Conservation (phyloP, 1,140 invertebrate genomes). For the Ceratina calcarata region DNA sequence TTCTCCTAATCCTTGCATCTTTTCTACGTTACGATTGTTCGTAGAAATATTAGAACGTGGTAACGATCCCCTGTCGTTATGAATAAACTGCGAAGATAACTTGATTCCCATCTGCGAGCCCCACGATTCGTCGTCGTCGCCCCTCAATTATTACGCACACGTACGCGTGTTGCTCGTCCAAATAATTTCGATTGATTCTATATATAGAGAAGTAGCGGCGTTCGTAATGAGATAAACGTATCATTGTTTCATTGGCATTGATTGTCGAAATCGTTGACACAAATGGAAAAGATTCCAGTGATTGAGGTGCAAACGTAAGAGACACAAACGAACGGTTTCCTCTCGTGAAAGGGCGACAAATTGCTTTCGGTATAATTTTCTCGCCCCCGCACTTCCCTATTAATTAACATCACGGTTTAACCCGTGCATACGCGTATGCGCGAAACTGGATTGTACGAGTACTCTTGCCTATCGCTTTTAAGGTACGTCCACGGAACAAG, state of each 20-base stretch:
- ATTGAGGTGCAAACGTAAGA: conserved; percentile 43
- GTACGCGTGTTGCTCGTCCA: conserved; percentile 12
- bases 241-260: conserved; percentile 48
- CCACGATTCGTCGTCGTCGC: too few species aligned
- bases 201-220: conserved; percentile 10
- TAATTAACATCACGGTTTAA: conserved; percentile 59
- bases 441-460: not conserved
- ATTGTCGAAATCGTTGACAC: conserved; percentile 46
- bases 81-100: too few species aligned
- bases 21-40: not conserved
- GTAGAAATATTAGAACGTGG: too few species aligned
- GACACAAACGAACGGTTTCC: conserved; percentile 46
- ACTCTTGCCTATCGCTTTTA: not conserved
- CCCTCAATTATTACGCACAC: too few species aligned
- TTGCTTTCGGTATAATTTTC: conserved; percentile 51
- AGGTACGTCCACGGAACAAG: too few species aligned
- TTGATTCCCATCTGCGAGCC: too few species aligned
- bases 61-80: too few species aligned
- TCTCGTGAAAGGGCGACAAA: conserved; percentile 23
- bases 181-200: conserved; percentile 39
- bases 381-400: conserved; percentile 70
- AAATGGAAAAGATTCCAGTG: conserved; percentile 44
- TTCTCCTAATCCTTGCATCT: not conserved
- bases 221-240: conserved; percentile 46
- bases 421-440: not conserved